Base-by-base conservation (phyloP, 2,888 invertebrate species). In the Stenodema calcarata region DNA sequence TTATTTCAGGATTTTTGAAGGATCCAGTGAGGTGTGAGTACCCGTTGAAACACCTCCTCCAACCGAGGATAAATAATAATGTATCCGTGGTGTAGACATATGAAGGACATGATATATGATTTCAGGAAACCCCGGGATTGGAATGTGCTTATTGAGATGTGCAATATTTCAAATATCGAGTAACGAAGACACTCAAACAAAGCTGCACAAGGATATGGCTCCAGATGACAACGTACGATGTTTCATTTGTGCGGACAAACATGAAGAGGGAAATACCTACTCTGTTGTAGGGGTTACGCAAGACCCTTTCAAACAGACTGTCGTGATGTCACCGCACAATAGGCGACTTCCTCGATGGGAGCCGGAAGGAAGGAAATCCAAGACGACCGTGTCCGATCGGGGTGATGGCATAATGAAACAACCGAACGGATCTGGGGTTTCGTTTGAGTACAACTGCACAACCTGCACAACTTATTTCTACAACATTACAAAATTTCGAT, bases 331-430 rank as follows among this genome's bases (percentile, higher is more conserved):
- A 76, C 76, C n/a, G 42, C 28, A 50, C 80, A 80, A 80, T 80
- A 80, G 76, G 28, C 47, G 12, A 28, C 54, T 47, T 80, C 80
- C 80, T 80, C 23, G 27, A 50, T 50, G 80, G 80, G 54, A 54
- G 80, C 44, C 80, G 80, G 80, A 80, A 80, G 80, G 80, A 80
- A 80, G 80, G 80, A 50, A 80, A 80, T 80, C 28, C 54, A 47
- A 80, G 80, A 80, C 80, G 80, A 50, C 50, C 80, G 80, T 50
- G 80, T 50, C 80, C 80, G 80, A 80, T 80, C 54, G 50, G 54
- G 23, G 44, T 42, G 78, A 78, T 42, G 78, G 78, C 42, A 78
- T 78, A 78, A 78, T 78, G 54, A 80, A 50, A 80, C 80, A 27
- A 80, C 42, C 42, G 16, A 6, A 54, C 9, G 18, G 54, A n/a